A percentile compares a stretch with the other conserved stretches of the same genome.
Conservation (phyloP, 2,797 vertebrate species). For the Platalea minor region DNA sequence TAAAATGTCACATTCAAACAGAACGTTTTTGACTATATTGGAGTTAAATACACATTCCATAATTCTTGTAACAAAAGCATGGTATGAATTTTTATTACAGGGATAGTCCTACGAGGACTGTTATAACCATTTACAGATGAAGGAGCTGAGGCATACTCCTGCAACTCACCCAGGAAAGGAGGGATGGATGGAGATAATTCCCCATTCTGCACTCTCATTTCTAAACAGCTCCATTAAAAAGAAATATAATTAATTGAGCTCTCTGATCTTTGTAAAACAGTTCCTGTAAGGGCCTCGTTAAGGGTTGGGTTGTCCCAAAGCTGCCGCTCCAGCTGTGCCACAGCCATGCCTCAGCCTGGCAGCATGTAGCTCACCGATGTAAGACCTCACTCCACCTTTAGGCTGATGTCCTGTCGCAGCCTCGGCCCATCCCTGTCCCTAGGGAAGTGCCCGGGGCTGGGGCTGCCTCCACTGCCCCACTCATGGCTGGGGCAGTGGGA, state of each 20-base stretch:
- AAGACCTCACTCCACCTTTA: not conserved
- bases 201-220: not conserved
- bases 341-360: not conserved
- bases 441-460: too few species aligned
- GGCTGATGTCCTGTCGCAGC: not conserved
- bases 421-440: too few species aligned
- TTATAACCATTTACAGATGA: not conserved
- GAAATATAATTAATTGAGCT: not conserved
- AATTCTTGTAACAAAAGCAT: not conserved
- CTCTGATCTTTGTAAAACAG: not conserved
- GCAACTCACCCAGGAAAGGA: not conserved
- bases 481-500: too few species aligned
- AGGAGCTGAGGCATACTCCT: not conserved
- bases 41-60: not conserved
- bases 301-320: not conserved
- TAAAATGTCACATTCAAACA: not conserved
- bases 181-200: not conserved
- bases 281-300: not conserved
- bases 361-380: not conserved
- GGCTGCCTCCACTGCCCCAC: fast-evolving
- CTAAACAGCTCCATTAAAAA: not conserved
- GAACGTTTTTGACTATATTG: not conserved
- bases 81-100: not conserved
- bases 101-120: not conserved
- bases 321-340: not conserved